These are phyloP conservation scores for Bubo blakistoni DNA, from an alignment of 2,113 vertebrate species.

Conservation along the genomic window DNA sequence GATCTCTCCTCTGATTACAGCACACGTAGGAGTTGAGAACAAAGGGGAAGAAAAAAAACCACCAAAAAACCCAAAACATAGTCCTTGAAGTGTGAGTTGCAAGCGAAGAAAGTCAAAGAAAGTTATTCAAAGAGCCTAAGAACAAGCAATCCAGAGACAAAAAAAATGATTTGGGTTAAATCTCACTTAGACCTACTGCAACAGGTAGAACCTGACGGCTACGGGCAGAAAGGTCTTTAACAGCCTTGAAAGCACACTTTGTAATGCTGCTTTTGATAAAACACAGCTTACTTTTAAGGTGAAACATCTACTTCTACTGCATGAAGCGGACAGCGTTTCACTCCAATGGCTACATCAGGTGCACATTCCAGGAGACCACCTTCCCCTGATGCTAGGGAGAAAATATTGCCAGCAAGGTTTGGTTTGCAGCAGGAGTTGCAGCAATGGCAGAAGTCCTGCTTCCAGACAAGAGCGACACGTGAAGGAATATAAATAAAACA, in stretches of 20 bases:
- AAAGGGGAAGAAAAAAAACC: not conserved
- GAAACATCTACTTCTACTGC: not conserved
- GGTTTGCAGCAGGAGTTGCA: not conserved
- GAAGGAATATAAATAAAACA: not conserved
- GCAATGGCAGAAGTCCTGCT: not conserved
- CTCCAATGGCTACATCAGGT: not conserved
- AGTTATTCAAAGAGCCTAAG: not conserved
- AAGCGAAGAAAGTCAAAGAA: not conserved
- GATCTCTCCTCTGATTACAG: not conserved
- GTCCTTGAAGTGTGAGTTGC: not conserved
- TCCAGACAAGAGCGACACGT: not conserved
- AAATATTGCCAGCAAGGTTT: not conserved
- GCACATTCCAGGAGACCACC: not conserved
- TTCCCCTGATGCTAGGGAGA: not conserved
- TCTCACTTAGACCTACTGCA: not conserved
- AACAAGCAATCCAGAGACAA: not conserved
- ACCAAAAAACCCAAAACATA: not conserved
- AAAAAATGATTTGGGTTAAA: not conserved
- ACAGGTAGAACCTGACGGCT: not conserved
- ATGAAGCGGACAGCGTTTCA: not conserved
- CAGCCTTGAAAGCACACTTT: not conserved
- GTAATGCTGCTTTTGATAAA: not conserved
- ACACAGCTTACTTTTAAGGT: not conserved
- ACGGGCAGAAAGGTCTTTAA: not conserved
- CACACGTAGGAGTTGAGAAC: not conserved